phyloP scores from a whole-genome alignment of 2,113 vertebrate genomes.

The Phalacrocorax aristotelis region DNA sequence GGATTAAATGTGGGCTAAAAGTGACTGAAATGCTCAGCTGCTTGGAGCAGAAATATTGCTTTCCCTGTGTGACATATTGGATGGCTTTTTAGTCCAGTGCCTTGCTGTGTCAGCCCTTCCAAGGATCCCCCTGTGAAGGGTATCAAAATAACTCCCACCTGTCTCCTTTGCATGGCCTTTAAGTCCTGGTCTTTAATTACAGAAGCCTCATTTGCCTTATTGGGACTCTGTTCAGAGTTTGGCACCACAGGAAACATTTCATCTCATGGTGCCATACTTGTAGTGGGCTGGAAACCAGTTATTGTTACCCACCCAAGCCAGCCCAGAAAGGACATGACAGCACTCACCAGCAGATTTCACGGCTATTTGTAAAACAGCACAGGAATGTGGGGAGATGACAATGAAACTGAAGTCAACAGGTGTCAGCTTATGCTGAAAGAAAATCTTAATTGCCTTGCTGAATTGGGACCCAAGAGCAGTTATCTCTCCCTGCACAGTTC shows the following conservation, averaged over 20 bases:
- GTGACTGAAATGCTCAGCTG: background rate
- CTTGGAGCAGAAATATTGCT: background rate
- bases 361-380: background rate
- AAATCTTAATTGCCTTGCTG: background rate
- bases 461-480: background rate
- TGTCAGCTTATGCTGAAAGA: background rate
- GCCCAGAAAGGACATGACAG: background rate
- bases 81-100: background rate
- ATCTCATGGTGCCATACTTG: fast-evolving
- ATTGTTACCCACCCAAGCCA: fast-evolving
- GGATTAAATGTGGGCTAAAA: background rate
- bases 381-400: background rate
- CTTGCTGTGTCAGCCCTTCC: background rate
- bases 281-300: background rate
- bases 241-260: fast-evolving
- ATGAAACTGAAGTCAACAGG: background rate
- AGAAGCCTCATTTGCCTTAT: background rate
- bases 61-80: background rate
- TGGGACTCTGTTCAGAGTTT: fast-evolving
- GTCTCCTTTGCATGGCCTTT: background rate
- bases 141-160: background rate
- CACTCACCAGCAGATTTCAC: fast-evolving
- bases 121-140: background rate
- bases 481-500: background rate
- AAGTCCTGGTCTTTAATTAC: background rate